phyloP scores from a whole-genome alignment of 1,140 invertebrate genomes.

The Drosophila persimilis region DNA sequence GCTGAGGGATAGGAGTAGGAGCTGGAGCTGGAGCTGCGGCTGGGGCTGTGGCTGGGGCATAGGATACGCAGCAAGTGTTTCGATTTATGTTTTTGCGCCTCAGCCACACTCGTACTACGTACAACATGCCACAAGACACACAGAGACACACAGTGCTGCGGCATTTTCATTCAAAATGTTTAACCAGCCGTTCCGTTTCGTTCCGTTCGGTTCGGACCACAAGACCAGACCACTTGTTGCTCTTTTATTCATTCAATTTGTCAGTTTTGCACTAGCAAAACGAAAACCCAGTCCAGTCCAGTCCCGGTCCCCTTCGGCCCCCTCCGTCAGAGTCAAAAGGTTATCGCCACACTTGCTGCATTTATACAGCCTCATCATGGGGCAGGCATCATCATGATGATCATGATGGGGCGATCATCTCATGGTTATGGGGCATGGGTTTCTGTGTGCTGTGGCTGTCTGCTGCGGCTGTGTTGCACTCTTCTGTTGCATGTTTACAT shows the following conservation, averaged over 20 bases:
- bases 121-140: slow-evolving; percentile 32
- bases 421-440: too few species aligned
- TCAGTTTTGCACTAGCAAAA: slow-evolving; percentile 77
- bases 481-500: slow-evolving; percentile 53
- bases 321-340: slow-evolving; percentile 76
- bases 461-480: slow-evolving; percentile 29
- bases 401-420: slow-evolving; percentile 45
- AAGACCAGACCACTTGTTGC: slow-evolving; percentile 77
- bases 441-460: neutral
- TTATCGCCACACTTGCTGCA: slow-evolving; percentile 80
- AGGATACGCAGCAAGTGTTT: slow-evolving; percentile 71
- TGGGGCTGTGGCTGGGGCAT: slow-evolving; percentile 5
- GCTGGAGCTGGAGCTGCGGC: slow-evolving; percentile 11
- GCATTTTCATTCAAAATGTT: slow-evolving; percentile 80
- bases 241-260: slow-evolving; percentile 83
- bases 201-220: neutral
- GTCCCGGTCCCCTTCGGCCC: slow-evolving; percentile 3
- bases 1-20: slow-evolving; percentile 6
- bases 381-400: slow-evolving; percentile 38
- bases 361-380: slow-evolving; percentile 65
- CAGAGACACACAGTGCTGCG: slow-evolving; percentile 31
- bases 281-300: slow-evolving; percentile 22
- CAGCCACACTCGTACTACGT: slow-evolving; percentile 19
- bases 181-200: slow-evolving; percentile 51
- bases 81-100: slow-evolving; percentile 81